Conservation (phyloP, 2,113 vertebrate genomes). For the Pachyramphus minor region DNA sequence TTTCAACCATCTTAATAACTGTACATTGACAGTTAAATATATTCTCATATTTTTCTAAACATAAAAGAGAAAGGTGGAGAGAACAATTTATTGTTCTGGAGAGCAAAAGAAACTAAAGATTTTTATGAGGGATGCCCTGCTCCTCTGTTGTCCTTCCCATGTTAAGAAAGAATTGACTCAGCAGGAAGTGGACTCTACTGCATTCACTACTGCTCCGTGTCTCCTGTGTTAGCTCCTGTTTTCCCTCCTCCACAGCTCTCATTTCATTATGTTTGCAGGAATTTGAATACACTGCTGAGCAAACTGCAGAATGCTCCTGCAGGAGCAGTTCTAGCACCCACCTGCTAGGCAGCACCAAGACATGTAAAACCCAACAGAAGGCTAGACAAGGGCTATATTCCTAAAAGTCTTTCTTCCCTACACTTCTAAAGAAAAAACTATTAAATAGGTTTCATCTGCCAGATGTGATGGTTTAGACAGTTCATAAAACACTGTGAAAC, state of each 20-base stretch:
- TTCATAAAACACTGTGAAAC: background rate
- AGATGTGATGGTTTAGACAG: background rate
- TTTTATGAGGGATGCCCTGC: background rate
- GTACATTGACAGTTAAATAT: background rate
- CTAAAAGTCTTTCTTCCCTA: background rate
- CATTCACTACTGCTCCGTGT: background rate
- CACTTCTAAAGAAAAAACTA: background rate
- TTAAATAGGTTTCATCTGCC: background rate
- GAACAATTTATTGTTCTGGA: background rate
- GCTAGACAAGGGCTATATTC: background rate
- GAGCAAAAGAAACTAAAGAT: background rate
- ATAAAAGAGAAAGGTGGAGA: background rate
- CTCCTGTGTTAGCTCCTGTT: background rate
- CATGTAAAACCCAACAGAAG: background rate
- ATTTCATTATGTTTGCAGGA: background rate
- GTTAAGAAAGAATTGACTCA: background rate
- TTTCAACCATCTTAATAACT: background rate
- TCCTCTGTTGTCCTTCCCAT: background rate
- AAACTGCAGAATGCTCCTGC: background rate
- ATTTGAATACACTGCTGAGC: background rate
- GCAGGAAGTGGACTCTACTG: background rate
- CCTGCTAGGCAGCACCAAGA: background rate
- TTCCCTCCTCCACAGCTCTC: background rate
- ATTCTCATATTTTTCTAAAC: background rate
- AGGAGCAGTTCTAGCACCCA: background rate